A percentile compares a stretch with the other conserved stretches of the same genome.
Conservation (phyloP, 2,797 vertebrate genomes). For the Peromyscus attwateri region DNA sequence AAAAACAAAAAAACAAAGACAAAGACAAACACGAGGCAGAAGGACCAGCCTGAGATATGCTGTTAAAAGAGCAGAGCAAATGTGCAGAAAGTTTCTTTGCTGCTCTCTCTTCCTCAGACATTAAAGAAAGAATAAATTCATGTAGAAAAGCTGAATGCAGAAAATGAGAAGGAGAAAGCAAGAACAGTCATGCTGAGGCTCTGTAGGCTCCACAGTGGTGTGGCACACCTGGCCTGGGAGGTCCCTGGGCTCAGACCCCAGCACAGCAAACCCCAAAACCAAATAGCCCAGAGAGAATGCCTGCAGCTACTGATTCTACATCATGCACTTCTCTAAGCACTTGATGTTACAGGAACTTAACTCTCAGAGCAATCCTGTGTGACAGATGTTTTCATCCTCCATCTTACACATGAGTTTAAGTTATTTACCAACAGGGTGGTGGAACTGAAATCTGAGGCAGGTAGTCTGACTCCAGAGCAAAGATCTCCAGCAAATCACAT, state of each 20-base stretch:
- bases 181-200: not conserved
- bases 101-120: not conserved
- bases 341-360: not conserved
- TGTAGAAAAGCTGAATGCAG: not conserved
- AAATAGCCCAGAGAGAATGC: not conserved
- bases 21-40: not conserved
- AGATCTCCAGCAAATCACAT: not conserved
- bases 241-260: not conserved
- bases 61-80: not conserved
- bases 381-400: not conserved
- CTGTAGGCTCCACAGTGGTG: rapidly evolving
- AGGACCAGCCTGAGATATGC: not conserved
- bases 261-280: not conserved
- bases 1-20: not conserved
- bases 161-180: not conserved
- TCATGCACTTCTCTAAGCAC: no score
- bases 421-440: not conserved
- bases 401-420: not conserved
- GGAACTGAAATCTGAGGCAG: not conserved
- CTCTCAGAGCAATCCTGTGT: not conserved
- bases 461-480: not conserved
- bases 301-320: not conserved
- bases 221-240: not conserved
- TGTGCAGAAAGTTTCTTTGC: no score
- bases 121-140: not conserved